phyloP scores from a whole-genome alignment of 2,888 invertebrate genomes.

The Tinea pellionella region DNA sequence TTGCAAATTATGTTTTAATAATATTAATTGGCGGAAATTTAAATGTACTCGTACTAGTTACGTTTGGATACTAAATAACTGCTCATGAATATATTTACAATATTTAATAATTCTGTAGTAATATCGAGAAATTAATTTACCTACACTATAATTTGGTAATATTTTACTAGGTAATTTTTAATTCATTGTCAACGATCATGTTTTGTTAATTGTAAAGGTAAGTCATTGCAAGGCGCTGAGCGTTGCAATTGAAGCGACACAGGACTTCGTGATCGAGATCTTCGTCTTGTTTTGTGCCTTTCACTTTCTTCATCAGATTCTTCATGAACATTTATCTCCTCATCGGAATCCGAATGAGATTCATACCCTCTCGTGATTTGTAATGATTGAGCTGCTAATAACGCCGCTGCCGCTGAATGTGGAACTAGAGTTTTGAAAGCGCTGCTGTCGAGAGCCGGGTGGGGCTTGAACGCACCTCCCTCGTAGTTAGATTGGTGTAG shows the following conservation, averaged over 20 bases:
- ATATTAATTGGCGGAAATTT: too few relatives aligned
- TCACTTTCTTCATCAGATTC: slow-evolving; percentile 74
- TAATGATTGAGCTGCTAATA: slow-evolving; percentile 60
- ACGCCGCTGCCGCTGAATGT: slow-evolving; percentile 72
- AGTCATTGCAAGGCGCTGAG: slow-evolving; percentile 44
- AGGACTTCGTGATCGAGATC: slow-evolving; percentile 59
- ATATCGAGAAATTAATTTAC: neutral
- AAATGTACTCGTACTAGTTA: too few relatives aligned
- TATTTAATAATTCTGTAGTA: neutral
- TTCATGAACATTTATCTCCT: slow-evolving; percentile 89
- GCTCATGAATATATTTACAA: neutral
- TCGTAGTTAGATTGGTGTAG: slow-evolving; percentile 47
- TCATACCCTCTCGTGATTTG: slow-evolving; percentile 59
- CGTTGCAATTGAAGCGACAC: slow-evolving; percentile 49
- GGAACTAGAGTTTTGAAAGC: slow-evolving; percentile 85
- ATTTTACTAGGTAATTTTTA: neutral
- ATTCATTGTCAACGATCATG: slow-evolving; percentile 71
- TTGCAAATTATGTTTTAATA: too few relatives aligned
- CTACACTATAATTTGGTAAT: slow-evolving; percentile 6
- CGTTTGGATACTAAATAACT: too few relatives aligned
- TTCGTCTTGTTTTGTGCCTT: slow-evolving; percentile 44
- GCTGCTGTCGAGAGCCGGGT: slow-evolving; percentile 79
- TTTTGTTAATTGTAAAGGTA: slow-evolving; percentile 78
- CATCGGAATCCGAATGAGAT: slow-evolving; percentile 74
- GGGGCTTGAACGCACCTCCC: slow-evolving; percentile 49